A percentile compares a stretch with the other conserved stretches of the same genome.
Evolutionary conservation across 2,888 invertebrate genomes (phyloP).

Genomic region (Coleophora flavipennella): DNA sequence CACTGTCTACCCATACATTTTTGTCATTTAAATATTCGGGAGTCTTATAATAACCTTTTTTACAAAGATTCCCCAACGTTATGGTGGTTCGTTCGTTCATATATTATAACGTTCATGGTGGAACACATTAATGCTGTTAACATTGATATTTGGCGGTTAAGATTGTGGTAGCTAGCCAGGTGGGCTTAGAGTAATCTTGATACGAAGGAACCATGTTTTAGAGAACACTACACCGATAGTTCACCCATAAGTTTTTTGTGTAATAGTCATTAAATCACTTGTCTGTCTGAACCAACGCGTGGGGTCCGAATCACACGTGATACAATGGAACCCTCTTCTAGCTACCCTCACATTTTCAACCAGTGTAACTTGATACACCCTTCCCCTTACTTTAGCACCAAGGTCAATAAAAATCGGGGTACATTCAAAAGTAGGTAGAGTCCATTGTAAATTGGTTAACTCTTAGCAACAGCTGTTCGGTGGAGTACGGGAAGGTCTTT

Average conservation of each 20-base stretch:
- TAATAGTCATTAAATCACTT: slow-evolving; percentile 60
- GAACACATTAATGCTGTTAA: too few relatives aligned
- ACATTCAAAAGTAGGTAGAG: slow-evolving; percentile 17
- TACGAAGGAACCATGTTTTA: too few relatives aligned
- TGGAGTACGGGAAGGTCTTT: slow-evolving; percentile 36
- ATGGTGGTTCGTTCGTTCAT: too few relatives aligned
- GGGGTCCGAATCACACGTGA: slow-evolving; percentile 59
- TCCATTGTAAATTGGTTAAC: slow-evolving; percentile 24
- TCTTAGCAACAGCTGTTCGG: slow-evolving; percentile 45
- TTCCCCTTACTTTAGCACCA: slow-evolving; percentile 11
- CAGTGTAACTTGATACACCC: slow-evolving; percentile 21
- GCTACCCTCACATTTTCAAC: slow-evolving; percentile 30
- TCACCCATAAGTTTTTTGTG: slow-evolving; percentile 25
- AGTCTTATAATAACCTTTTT: too few relatives aligned
- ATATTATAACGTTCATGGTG: too few relatives aligned
- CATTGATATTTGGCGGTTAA: too few relatives aligned
- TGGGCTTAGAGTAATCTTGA: too few relatives aligned
- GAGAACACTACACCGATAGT: not conserved
- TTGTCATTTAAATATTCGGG: too few relatives aligned
- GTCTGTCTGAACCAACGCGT: slow-evolving; percentile 47
- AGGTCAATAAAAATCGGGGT: slow-evolving; percentile 1
- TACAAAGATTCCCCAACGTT: too few relatives aligned
- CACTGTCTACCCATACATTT: too few relatives aligned
- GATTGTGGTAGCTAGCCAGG: too few relatives aligned
- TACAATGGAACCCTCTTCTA: slow-evolving; percentile 40